Base-by-base conservation (phyloP, 1,140 invertebrate genomes). In the Drusus annulatus region DNA sequence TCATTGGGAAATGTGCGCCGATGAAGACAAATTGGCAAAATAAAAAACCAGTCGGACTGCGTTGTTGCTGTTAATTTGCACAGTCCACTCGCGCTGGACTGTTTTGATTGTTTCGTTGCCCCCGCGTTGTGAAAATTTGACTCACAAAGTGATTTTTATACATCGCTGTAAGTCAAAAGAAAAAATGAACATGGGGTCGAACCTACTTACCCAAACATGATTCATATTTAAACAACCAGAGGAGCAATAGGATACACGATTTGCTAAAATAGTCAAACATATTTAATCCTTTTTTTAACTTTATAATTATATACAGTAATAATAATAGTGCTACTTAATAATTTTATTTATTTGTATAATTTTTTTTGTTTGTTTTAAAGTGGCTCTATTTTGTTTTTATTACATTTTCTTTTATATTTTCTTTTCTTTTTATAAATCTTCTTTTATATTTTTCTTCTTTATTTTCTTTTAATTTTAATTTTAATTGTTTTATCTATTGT, bases 1-100 rank as follows among this genome's bases (percentile, higher is more conserved):
- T 80, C 79, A 80, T 80, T 80, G 79, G 79, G 56, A 80, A 80
- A 76, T 68, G 58, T 74, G 21, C 71, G 50, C 36, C 50, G 45
- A 23, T 45, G 17, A 21, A 17, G 3, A 52, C 56, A 76, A 36
- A 76, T 45, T 76, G 36, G 50, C 60, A 56, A 76, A 76, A 62
- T 76, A 31, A 5, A 60, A 25, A 36, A 36, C 31, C 31, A 36
- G 19, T 36, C 13, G 36, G 2, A 71, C 36, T 71, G 36, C 36
- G 45, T 25, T 50, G 50, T 52, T 51, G 50, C 68, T 52, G 68
- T 71, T 71, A 71, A 71, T 51, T 71, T 71, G 68, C 13, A 2
- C 8, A 25, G 3, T 52, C 19, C 68, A 23, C 21, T 19, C 31
- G 68, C 52, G 23, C 36, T 63, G 21, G 21, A n/a, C n/a, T 68